Evolutionary conservation across 2,888 invertebrate genomes (phyloP).

Genomic region (Mamestra brassicae): DNA sequence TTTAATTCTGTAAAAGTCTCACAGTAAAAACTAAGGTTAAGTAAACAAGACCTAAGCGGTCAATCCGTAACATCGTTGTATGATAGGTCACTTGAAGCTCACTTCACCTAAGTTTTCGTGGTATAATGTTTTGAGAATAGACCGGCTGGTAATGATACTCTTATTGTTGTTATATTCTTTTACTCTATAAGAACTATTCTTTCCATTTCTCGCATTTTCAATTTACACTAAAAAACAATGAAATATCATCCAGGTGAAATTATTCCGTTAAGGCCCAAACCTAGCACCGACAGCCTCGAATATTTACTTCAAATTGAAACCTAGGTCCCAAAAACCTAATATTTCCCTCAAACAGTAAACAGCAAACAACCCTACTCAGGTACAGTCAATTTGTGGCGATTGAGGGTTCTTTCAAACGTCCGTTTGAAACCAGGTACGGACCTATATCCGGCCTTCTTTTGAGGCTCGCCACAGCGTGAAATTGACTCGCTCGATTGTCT

Average conservation of each 20-base stretch:
- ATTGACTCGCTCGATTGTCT: conserved; percentile 85
- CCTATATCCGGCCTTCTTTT: conserved; percentile 75
- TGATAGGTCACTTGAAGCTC: too few species aligned
- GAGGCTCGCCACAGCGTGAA: conserved; percentile 81
- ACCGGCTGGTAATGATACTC: too few species aligned
- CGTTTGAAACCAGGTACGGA: conserved; percentile 75
- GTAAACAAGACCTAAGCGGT: too few species aligned
- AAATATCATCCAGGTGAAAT: neutral
- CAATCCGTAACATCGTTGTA: too few species aligned
- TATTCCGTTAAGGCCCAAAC: neutral
- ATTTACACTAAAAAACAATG: neutral
- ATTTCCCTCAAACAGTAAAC: conserved; percentile 58
- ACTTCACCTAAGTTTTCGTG: too few species aligned
- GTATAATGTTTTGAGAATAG: too few species aligned
- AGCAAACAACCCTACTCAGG: conserved; percentile 62
- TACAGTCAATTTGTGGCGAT: conserved; percentile 76
- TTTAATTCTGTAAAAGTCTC: too few species aligned
- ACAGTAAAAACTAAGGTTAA: too few species aligned
- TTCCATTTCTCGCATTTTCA: neutral
- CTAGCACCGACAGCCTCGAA: neutral
- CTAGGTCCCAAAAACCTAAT: conserved; percentile 19
- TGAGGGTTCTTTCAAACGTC: conserved; percentile 69
- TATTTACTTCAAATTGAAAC: conserved; percentile 47
- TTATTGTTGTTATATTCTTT: too few species aligned
- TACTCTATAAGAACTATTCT: too few species aligned